Evolutionary conservation across 2,113 vertebrate genomes (phyloP).

Genomic region (Platichthys flesus): DNA sequence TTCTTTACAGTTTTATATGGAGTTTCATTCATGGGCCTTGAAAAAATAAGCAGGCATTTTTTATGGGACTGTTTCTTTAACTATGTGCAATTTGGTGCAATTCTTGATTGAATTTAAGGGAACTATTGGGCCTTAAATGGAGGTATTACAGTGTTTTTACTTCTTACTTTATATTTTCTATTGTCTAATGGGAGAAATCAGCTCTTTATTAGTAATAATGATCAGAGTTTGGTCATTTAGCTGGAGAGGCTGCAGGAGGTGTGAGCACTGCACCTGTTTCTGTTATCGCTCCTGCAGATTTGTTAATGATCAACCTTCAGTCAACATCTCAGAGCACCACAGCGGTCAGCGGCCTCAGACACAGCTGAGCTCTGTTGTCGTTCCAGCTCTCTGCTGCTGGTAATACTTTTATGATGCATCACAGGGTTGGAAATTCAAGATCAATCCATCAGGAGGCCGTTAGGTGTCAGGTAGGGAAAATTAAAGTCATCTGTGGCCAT

Average conservation of each 20-base stretch:
- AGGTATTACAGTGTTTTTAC: background rate
- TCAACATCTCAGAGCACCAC: conserved; percentile 27
- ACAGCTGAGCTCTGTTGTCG: background rate
- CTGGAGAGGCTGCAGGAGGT: background rate
- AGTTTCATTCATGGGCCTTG: too few species aligned
- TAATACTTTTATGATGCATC: background rate
- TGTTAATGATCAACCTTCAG: conserved; percentile 70
- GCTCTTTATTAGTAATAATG: background rate
- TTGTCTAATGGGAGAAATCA: background rate
- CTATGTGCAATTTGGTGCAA: too few species aligned
- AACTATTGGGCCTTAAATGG: too few species aligned
- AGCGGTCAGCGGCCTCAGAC: conserved; percentile 57
- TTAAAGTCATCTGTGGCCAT: background rate
- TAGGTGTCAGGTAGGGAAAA: conserved; percentile 35
- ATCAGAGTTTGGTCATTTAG: background rate
- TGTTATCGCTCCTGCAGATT: conserved; percentile 5
- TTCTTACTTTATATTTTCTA: background rate
- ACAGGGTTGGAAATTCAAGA: background rate
- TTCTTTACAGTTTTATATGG: too few species aligned
- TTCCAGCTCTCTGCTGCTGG: background rate
- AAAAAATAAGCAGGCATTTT: too few species aligned
- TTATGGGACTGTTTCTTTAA: too few species aligned
- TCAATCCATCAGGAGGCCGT: background rate
- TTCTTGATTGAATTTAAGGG: too few species aligned
- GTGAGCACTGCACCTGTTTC: background rate